A percentile compares a stretch with the other conserved stretches of the same genome.
These are phyloP conservation scores for Drosophila navojoa DNA, from an alignment of 1,140 invertebrate genomes.

Conservation along the genomic window DNA sequence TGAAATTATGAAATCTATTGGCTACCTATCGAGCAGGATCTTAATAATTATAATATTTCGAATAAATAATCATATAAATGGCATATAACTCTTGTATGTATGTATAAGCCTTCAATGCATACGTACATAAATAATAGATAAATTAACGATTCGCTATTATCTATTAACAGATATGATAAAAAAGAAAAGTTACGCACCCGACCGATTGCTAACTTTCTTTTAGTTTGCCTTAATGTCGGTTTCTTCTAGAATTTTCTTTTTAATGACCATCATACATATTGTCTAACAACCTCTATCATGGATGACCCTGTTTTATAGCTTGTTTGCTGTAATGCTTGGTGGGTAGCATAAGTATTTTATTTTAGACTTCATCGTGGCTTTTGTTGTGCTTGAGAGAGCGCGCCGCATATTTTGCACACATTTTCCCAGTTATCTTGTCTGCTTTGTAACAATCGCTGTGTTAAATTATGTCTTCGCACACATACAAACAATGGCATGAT, in stretches of 20 bases:
- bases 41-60: neutral
- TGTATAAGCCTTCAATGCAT: too few species aligned
- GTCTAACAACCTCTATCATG: slow-evolving; percentile 1
- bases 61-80: too few species aligned
- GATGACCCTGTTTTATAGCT: slow-evolving; percentile 24
- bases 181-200: neutral
- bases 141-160: too few species aligned
- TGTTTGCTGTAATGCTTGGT: slow-evolving; percentile 11
- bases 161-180: neutral
- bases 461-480: slow-evolving; percentile 50
- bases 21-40: slow-evolving; percentile 12
- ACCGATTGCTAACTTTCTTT: neutral
- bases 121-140: too few species aligned
- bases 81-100: too few species aligned
- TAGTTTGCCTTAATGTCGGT: neutral
- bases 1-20: slow-evolving; percentile 26
- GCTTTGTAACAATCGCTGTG: slow-evolving; percentile 65
- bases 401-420: slow-evolving; percentile 65
- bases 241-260: slow-evolving; percentile 9
- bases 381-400: slow-evolving; percentile 46
- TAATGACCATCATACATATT: neutral
- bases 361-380: slow-evolving; percentile 39
- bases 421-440: slow-evolving; percentile 62
- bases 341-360: slow-evolving; percentile 24
- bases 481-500: neutral